Evolutionary conservation across 2,113 vertebrate species (phyloP).

Genomic region (Myotis yumanensis): DNA sequence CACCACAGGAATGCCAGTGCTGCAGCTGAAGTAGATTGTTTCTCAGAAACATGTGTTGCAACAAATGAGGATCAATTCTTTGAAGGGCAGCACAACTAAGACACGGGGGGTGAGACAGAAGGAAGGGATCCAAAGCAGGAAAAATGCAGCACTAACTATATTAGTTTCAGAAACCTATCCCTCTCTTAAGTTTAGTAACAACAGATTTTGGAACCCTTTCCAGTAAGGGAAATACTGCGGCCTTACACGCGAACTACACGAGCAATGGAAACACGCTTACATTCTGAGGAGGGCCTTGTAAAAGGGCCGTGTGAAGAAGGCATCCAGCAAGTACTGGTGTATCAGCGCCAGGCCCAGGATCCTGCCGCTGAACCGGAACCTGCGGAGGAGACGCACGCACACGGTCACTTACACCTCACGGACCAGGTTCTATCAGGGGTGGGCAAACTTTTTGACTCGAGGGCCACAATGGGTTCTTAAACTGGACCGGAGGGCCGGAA

Average conservation of each 20-base stretch:
- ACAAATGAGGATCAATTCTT: slow-evolving; percentile 46
- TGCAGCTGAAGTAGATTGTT: slow-evolving; percentile 58
- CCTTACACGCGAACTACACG: not conserved
- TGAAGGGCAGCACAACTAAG: not conserved
- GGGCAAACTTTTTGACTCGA: no score
- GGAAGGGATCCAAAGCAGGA: not conserved
- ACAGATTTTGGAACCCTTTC: not conserved
- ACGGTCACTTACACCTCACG: not conserved
- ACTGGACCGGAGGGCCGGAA: no score
- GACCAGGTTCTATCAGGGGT: not conserved
- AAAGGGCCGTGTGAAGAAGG: slow-evolving; percentile 98
- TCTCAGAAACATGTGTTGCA: slow-evolving; percentile 53
- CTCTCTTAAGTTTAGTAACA: not conserved
- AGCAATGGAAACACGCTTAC: slow-evolving; percentile 80
- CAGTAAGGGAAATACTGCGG: not conserved
- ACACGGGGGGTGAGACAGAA: not conserved
- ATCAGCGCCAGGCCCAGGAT: slow-evolving; percentile 98
- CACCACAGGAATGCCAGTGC: slow-evolving; percentile 66
- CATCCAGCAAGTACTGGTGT: slow-evolving; percentile 98
- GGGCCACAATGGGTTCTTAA: no score
- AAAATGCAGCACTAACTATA: slow-evolving; percentile 1
- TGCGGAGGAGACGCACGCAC: slow-evolving; percentile 74
- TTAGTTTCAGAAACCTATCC: slow-evolving; percentile 19
- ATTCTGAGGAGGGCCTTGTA: slow-evolving; percentile 99
- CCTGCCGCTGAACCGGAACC: slow-evolving; percentile 98